Conservation (phyloP, 2,113 vertebrate genomes). For the Phasianus colchicus region DNA sequence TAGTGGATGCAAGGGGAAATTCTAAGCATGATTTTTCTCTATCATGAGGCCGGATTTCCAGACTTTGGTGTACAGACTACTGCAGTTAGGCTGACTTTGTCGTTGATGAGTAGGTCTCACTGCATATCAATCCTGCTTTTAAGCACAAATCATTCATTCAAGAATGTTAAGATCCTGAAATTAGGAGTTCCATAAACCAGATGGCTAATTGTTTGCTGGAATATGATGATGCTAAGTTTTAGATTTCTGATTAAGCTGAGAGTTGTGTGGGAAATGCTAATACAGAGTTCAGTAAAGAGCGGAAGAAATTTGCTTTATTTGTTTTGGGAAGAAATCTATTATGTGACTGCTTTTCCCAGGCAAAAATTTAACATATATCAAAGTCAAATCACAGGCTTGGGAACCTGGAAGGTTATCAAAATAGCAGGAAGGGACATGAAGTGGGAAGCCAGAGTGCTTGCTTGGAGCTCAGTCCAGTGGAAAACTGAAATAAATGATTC, state of each 20-base stretch:
- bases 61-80: background rate
- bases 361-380: background rate
- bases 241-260: slow-evolving; percentile 29
- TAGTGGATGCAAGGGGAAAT: background rate
- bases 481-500: background rate
- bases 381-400: background rate
- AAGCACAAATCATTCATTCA: slow-evolving; percentile 16
- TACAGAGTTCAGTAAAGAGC: background rate
- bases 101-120: background rate
- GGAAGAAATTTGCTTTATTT: background rate
- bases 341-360: background rate
- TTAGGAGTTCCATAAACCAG: slow-evolving; percentile 11
- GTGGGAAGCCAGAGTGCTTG: background rate
- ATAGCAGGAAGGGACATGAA: background rate
- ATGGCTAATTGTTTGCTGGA: slow-evolving; percentile 58
- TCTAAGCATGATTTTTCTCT: background rate
- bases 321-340: background rate
- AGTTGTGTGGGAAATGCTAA: slow-evolving; percentile 34
- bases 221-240: slow-evolving; percentile 40
- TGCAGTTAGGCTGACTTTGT: background rate
- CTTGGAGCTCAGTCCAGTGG: background rate
- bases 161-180: background rate
- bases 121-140: slow-evolving; percentile 1
- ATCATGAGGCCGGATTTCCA: background rate
- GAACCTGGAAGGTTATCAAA: background rate